Evolutionary conservation across 2,113 vertebrate species (phyloP), one percentile per base, ranked within the genome.

Genomic region (Amblyornis subalaris): DNA sequence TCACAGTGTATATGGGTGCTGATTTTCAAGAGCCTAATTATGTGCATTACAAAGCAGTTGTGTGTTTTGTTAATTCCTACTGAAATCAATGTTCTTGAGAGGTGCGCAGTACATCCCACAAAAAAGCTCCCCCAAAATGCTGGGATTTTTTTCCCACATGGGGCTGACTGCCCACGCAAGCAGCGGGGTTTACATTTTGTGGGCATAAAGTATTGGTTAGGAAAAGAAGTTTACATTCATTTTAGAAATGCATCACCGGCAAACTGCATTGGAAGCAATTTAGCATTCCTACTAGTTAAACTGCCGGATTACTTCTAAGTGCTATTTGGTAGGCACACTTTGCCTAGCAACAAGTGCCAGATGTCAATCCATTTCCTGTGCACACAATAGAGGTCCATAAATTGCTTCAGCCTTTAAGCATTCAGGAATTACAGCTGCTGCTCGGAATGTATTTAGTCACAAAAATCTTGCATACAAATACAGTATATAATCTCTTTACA

Each of bases 301-400:
- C 72, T 88, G 71, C 24, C 2, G 24, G 81, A 85, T 89, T 85
- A 85, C 81, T 82, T 83, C 64, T 79, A 88, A 96, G 55, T 67
- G 81, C 74, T 79, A 17, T 36, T 71, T 70, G 47, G 77, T 79
- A 87, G 88, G 88, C 67, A 89, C 45, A 33, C 19, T 95, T 92
- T 94, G 93, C 95, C 91, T 95, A 95, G 95, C 94, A 96, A 96
- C 95, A 94, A 74, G 92, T 93, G 88, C 72, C 83, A 90, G 64
- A 76, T 93, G 91, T 94, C 67, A 90, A 90, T 92, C 64, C 38
- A 62, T 85, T 95, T 93, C 67, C 89, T 80, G 62, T 1, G 2
- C 18, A 22, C 60, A 85, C 64, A 89, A 88, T 36, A 79, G 54
- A 91, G 20, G 38, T 66, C 81, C 66, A 21, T 29, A 91, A 89